phyloP scores from a whole-genome alignment of 2,113 vertebrate genomes.

The Plectropomus leopardus region DNA sequence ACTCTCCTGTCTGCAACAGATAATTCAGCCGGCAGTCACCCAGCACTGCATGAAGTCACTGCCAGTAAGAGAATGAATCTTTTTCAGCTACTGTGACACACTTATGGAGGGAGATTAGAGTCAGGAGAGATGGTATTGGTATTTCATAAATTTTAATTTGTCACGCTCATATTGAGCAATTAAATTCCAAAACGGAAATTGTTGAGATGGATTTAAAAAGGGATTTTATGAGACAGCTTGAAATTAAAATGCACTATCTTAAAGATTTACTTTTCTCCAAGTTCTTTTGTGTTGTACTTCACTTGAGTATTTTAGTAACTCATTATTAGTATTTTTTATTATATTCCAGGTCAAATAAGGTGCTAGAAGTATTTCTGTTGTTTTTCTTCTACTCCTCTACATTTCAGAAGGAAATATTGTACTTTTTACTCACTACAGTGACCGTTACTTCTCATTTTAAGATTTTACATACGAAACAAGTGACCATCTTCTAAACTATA shows the following conservation, averaged over 20 bases:
- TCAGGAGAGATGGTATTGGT: constrained; percentile 1
- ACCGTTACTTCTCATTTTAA: too few relatives aligned
- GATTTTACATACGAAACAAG: too few relatives aligned
- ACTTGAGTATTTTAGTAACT: not conserved
- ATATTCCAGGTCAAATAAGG: too few relatives aligned
- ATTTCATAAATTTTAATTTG: not conserved
- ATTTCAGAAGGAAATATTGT: too few relatives aligned
- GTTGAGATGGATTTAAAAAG: constrained; percentile 4
- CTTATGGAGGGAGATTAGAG: constrained; percentile 29
- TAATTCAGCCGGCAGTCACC: constrained; percentile 47
- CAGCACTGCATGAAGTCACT: constrained; percentile 22
- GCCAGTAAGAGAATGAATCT: constrained; percentile 7
- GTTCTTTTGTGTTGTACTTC: not conserved
- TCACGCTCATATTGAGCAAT: not conserved
- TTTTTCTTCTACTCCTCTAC: too few relatives aligned
- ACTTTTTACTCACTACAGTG: too few relatives aligned
- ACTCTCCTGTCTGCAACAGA: constrained; percentile 27
- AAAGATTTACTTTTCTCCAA: not conserved
- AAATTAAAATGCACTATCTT: not conserved
- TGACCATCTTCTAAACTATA: too few relatives aligned
- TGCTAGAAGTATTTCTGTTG: too few relatives aligned
- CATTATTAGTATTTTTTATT: too few relatives aligned
- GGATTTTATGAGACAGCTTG: not conserved
- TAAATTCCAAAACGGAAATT: not conserved
- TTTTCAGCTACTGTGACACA: constrained; percentile 36